Conservation (phyloP, 2,888 invertebrate genomes). For the Noctuana brunneofusca region DNA sequence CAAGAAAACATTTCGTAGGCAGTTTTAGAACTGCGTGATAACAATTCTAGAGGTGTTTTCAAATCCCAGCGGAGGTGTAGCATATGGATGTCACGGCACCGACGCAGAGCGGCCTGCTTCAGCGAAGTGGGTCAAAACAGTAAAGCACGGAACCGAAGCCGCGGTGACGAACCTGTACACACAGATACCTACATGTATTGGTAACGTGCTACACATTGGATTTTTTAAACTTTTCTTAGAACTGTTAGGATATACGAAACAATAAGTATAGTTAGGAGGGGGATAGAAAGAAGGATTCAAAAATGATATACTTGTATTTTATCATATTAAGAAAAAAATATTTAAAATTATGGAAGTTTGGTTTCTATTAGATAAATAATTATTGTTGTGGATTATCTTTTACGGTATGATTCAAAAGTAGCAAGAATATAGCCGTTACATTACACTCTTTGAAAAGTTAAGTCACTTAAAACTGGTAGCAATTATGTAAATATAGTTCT, state of each 20-base stretch:
- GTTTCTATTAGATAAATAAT: too few relatives aligned
- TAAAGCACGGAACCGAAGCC: conserved; percentile 34
- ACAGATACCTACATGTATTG: conserved; percentile 6
- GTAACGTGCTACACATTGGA: conserved; percentile 8
- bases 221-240: background rate
- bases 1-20: background rate
- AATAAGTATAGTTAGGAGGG: too few relatives aligned
- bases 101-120: conserved; percentile 34
- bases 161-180: conserved; percentile 13
- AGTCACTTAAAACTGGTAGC: background rate
- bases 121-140: conserved; percentile 49
- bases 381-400: too few relatives aligned
- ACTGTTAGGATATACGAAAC: too few relatives aligned
- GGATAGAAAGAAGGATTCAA: too few relatives aligned
- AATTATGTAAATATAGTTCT: conserved; percentile 18
- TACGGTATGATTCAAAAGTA: too few relatives aligned
- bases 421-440: too few relatives aligned
- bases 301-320: too few relatives aligned
- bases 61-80: conserved; percentile 40
- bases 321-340: too few relatives aligned
- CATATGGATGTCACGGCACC: conserved; percentile 33
- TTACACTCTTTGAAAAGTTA: background rate
- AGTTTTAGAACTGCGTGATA: conserved; percentile 1
- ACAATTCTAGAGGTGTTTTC: conserved; percentile 21
- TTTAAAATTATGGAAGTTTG: too few relatives aligned